A percentile compares a stretch with the other conserved stretches of the same genome.
Evolutionary conservation across 2,797 vertebrate genomes (phyloP).

Genomic region (Cyprinella venusta): DNA sequence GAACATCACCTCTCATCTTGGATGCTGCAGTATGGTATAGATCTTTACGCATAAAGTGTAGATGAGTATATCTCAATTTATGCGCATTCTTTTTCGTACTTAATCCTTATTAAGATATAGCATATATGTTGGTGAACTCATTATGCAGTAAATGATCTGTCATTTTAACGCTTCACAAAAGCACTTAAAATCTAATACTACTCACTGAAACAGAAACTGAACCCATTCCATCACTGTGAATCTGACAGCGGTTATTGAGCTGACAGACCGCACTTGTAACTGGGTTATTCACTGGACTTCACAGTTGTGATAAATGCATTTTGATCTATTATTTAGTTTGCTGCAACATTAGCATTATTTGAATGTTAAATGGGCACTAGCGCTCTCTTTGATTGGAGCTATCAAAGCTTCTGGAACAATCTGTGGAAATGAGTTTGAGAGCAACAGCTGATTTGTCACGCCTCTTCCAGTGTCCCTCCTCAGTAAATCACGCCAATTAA

Average conservation of each 20-base stretch:
- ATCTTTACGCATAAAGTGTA: background rate
- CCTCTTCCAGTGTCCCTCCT: slow-evolving; percentile 74
- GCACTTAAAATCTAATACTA: slow-evolving; percentile 35
- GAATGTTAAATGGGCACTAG: slow-evolving; percentile 51
- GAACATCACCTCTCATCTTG: slow-evolving; percentile 23
- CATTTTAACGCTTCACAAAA: slow-evolving; percentile 34
- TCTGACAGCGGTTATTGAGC: slow-evolving; percentile 53
- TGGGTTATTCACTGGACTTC: slow-evolving; percentile 47
- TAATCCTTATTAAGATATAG: background rate
- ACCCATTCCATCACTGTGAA: slow-evolving; percentile 53
- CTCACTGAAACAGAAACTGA: slow-evolving; percentile 45
- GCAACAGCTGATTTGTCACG: slow-evolving; percentile 74
- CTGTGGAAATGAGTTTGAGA: slow-evolving; percentile 66
- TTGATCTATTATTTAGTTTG: slow-evolving; percentile 60
- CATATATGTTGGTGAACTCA: background rate
- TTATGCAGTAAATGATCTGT: slow-evolving; percentile 1
- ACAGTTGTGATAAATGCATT: slow-evolving; percentile 58
- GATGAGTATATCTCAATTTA: background rate
- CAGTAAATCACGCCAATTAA: slow-evolving; percentile 76
- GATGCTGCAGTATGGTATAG: background rate
- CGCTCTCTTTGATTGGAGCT: slow-evolving; percentile 39
- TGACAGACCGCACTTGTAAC: slow-evolving; percentile 50
- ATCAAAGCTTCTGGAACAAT: slow-evolving; percentile 50
- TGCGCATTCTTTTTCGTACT: background rate
- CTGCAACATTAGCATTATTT: slow-evolving; percentile 60